A percentile compares a stretch with the other conserved stretches of the same genome.
These are phyloP conservation scores for Onychomys torridus DNA, from an alignment of 2,797 vertebrate genomes.

Conservation along the genomic window DNA sequence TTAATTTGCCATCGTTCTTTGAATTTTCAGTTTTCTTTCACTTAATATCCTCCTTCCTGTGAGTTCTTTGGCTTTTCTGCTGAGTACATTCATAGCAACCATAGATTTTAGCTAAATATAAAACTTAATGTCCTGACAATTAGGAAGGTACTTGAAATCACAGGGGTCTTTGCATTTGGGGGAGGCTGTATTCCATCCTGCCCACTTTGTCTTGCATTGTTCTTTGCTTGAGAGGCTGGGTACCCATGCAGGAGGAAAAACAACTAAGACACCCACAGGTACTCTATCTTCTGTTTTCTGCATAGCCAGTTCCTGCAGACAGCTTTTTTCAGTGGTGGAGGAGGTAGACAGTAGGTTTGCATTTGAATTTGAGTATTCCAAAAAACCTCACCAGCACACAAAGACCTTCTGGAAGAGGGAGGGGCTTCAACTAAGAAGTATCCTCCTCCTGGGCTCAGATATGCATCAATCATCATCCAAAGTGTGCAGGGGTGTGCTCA, in stretches of 20 bases:
- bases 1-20: not conserved
- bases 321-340: not conserved
- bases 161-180: not conserved
- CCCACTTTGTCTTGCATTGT: not conserved
- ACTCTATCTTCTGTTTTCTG: not conserved
- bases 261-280: not conserved
- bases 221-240: not conserved
- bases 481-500: not conserved
- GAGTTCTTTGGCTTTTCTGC: not conserved
- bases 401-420: conserved; percentile 5
- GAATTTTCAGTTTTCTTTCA: not conserved
- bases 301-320: not conserved
- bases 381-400: conserved; percentile 5
- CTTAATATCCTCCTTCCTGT: not conserved
- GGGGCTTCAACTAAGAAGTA: not conserved
- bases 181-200: not conserved
- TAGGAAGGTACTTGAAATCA: not conserved
- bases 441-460: not conserved
- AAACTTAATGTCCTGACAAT: not conserved
- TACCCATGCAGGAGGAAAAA: not conserved
- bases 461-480: not conserved
- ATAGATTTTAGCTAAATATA: not conserved
- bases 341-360: not conserved
- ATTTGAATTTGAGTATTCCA: conserved; percentile 10
- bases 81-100: not conserved